Evolutionary conservation across 2,113 vertebrate genomes (phyloP).

Genomic region (Equus quagga): DNA sequence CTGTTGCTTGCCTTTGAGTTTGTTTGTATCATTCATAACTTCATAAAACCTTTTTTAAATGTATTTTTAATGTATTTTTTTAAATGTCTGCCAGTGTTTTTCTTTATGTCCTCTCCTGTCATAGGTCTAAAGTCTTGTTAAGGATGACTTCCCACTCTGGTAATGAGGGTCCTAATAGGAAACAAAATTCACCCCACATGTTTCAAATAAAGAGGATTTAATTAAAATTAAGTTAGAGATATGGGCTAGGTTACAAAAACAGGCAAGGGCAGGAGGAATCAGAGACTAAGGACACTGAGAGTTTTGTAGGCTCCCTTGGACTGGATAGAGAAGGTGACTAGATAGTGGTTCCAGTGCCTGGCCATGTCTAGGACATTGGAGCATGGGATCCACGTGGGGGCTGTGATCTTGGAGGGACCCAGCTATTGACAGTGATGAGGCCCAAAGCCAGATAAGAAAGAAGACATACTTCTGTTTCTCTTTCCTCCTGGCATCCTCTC

Average conservation of each 20-base stretch:
- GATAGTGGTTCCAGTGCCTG: neutral
- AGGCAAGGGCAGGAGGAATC: neutral
- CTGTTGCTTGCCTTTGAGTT: neutral
- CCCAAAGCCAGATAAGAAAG: neutral
- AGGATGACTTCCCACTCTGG: neutral
- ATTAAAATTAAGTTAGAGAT: neutral
- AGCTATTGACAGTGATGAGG: neutral
- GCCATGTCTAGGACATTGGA: neutral
- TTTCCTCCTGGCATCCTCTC: neutral
- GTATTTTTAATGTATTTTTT: neutral
- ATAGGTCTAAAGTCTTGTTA: neutral
- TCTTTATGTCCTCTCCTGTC: neutral
- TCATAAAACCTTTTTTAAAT: neutral
- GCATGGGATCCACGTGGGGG: neutral
- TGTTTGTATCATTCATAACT: neutral
- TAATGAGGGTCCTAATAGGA: neutral
- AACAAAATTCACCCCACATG: too few species aligned
- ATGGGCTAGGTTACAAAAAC: neutral
- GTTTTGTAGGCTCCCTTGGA: too few species aligned
- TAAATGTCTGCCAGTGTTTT: neutral
- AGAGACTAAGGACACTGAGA: neutral
- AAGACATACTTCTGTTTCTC: neutral
- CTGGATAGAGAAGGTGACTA: neutral
- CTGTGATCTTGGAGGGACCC: too few species aligned
- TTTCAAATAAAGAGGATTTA: neutral